Evolutionary conservation across 2,113 vertebrate species (phyloP).

Genomic region (Aegotheles bennettii): DNA sequence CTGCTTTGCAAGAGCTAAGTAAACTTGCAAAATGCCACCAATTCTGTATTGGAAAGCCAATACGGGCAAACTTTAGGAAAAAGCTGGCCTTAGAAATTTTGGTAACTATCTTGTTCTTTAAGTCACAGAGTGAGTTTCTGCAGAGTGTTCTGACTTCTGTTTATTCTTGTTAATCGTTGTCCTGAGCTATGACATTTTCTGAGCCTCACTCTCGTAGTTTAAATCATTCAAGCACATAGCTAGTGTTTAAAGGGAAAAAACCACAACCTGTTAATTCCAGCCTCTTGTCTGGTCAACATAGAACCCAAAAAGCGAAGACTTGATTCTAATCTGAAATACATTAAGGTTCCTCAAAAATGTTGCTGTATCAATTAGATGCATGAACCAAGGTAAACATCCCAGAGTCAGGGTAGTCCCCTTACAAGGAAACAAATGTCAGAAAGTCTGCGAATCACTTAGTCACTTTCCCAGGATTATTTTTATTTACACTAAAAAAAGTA

Average conservation of each 20-base stretch:
- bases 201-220: background rate
- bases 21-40: background rate
- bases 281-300: background rate
- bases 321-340: background rate
- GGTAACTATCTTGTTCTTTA: background rate
- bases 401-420: background rate
- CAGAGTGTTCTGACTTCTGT: background rate
- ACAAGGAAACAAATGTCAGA: background rate
- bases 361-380: background rate
- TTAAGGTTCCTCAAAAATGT: background rate
- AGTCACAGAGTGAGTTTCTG: background rate
- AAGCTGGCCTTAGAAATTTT: background rate
- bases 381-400: background rate
- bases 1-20: background rate
- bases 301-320: background rate
- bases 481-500: background rate
- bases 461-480: slow-evolving; percentile 17
- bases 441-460: slow-evolving; percentile 1
- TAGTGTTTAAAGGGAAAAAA: background rate
- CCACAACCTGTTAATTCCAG: background rate
- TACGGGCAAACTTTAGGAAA: background rate
- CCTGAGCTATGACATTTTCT: background rate
- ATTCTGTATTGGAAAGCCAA: background rate
- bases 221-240: background rate
- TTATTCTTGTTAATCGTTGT: slow-evolving; percentile 14